Evolutionary conservation across 2,797 vertebrate genomes (phyloP).

Genomic region (Anabacerthia variegaticeps): DNA sequence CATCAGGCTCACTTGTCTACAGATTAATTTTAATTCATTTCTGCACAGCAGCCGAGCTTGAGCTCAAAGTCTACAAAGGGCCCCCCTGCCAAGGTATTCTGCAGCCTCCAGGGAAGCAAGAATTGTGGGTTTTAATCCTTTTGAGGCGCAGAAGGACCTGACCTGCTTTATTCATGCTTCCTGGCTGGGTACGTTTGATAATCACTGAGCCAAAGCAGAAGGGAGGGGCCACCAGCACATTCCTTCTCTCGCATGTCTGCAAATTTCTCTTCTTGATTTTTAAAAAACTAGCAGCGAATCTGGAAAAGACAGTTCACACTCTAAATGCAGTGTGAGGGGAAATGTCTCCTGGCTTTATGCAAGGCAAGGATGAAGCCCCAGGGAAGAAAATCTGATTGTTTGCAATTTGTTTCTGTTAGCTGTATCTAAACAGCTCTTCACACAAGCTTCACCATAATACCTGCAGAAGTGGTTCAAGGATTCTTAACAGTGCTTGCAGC

Average conservation of each 20-base stretch:
- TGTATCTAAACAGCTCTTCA: background rate
- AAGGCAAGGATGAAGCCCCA: background rate
- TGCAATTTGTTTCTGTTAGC: background rate
- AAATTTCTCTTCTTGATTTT: background rate
- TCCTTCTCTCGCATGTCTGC: background rate
- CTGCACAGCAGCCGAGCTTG: background rate
- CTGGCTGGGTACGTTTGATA: conserved; percentile 5
- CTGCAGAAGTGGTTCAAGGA: background rate
- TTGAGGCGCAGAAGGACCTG: background rate
- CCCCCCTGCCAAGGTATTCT: background rate
- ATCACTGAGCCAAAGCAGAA: background rate
- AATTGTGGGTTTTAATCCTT: conserved; percentile 24
- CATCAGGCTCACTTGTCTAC: background rate
- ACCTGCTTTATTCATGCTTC: background rate
- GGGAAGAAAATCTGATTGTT: background rate
- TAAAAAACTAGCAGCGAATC: background rate
- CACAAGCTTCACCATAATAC: background rate
- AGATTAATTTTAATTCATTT: conserved; percentile 31
- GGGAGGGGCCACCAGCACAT: background rate
- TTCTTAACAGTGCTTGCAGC: background rate
- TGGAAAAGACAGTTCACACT: background rate
- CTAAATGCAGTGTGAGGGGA: background rate
- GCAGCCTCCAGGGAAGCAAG: background rate
- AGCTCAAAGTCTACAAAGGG: background rate
- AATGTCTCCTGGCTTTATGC: background rate